Percentiles rank a stretch among this genome's conserved stretches.
Conservation (phyloP, 2,888 invertebrate genomes). For the Stenurella melanura region DNA sequence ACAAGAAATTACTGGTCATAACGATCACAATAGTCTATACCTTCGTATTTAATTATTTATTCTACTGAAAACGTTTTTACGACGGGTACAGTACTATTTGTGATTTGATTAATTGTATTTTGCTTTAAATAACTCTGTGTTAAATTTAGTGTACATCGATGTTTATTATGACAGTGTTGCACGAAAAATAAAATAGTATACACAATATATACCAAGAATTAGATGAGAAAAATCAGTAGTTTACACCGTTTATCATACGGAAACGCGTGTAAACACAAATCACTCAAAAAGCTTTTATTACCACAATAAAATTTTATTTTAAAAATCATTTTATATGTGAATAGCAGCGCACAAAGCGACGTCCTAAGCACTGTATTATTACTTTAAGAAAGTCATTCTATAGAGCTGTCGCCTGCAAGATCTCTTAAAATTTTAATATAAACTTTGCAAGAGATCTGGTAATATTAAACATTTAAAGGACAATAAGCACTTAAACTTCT, state of each 20-base stretch:
- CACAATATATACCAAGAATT: neutral
- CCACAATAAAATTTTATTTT: slow-evolving; percentile 21
- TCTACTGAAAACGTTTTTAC: neutral
- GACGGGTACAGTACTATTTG: neutral
- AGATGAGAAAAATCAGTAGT: neutral
- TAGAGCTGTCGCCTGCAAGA: neutral
- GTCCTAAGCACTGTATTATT: neutral
- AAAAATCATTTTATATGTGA: neutral
- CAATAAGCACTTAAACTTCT: neutral
- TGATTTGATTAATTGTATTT: neutral
- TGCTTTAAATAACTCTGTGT: neutral
- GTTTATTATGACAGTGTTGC: neutral
- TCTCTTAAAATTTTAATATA: neutral
- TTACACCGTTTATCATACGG: neutral
- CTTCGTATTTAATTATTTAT: neutral
- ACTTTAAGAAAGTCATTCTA: neutral
- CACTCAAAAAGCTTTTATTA: slow-evolving; percentile 9
- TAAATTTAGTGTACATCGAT: neutral
- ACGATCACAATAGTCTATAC: neutral
- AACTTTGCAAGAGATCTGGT: neutral
- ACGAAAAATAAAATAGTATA: too few species aligned
- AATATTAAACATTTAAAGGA: neutral
- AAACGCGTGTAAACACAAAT: slow-evolving; percentile 8
- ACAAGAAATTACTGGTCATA: neutral
- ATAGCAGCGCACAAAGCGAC: neutral